Percentiles rank a stretch among this genome's conserved stretches.
These are phyloP conservation scores for Pycnomerus fuliginosus DNA, from an alignment of 2,888 invertebrate genomes.

Conservation along the genomic window DNA sequence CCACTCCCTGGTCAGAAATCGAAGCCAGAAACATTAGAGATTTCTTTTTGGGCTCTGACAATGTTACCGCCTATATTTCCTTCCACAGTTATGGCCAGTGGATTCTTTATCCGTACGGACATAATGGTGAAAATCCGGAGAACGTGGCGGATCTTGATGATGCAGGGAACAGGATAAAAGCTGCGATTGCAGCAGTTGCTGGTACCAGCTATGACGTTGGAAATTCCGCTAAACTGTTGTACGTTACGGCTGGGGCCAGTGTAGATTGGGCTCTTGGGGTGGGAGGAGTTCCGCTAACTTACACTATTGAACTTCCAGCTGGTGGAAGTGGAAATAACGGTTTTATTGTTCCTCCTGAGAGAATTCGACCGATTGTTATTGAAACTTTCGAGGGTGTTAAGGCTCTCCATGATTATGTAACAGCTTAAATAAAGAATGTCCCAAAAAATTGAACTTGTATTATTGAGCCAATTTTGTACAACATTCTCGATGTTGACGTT, in stretches of 20 bases:
- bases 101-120: constrained; percentile 70
- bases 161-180: constrained; percentile 51
- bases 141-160: constrained; percentile 53
- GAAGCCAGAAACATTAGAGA: constrained; percentile 63
- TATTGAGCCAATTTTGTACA: too few species aligned
- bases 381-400: constrained; percentile 64
- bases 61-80: constrained; percentile 65
- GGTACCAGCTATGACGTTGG: constrained; percentile 57
- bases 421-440: too few species aligned
- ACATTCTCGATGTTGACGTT: too few species aligned
- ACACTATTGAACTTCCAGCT: constrained; percentile 66
- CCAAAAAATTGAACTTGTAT: too few species aligned
- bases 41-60: constrained; percentile 55
- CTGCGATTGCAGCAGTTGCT: constrained; percentile 53
- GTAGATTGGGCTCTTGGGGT: constrained; percentile 65
- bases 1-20: constrained; percentile 53
- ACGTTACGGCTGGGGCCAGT: constrained; percentile 62
- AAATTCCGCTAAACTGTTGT: constrained; percentile 49
- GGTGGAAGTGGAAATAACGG: constrained; percentile 55
- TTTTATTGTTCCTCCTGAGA: constrained; percentile 58
- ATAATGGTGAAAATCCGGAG: constrained; percentile 56
- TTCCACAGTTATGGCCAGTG: constrained; percentile 76
- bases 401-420: constrained; percentile 53
- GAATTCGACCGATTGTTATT: constrained; percentile 58
- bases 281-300: constrained; percentile 59